Base-by-base conservation (phyloP, 2,888 invertebrate species). In the Megalurothrips usitatus region DNA sequence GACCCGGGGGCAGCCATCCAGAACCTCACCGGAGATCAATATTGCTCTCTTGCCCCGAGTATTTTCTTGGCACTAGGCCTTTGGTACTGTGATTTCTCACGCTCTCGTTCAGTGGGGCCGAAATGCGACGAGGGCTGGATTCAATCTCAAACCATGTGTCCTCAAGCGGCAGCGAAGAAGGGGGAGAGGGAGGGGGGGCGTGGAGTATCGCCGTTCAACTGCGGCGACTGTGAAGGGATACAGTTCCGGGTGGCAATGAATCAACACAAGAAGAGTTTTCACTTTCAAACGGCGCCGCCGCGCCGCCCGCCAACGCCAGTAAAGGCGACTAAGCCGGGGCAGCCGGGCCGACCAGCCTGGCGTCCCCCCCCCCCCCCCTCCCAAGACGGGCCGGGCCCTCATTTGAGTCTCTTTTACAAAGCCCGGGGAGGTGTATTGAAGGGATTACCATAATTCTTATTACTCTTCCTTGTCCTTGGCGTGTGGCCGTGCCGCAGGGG, bases 361-460 rank as follows among this genome's bases (percentile, higher is more conserved):
- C 14, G 49, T 49, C 10, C 10, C 52, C 8, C 8, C 52, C 52
- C 52, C 17, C 52, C 52, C 52, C 8, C 52, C 52, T 49, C 52
- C 34, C 3, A 6, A 6, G 34, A 43, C 26, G 68, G 23, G 68
- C 68, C 12, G 26, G 58, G 17, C 58, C 58, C 68, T 75, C 68
- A 75, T 75, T 75, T 23, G 68, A 75, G 68, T 75, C 68, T 26
- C 68, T 75, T 43, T 58, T 58, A 58, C 58, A 58, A 19, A 58
- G 19, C 58, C n/a, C 58, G 58, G 6, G 58, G 68, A 26, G 68
- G 68, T 26, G 68, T 75, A 26, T 43, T 75, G 68, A 75, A 26
- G 68, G 26, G 68, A 75, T 75, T 75, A 75, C 68, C 68, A 12
- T 75, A 75, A 75, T n/a, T 75, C 68, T 75, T 26, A 75, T 26